These are phyloP conservation scores for Lacanobia oleracea DNA, from an alignment of 2,888 invertebrate species.

Conservation along the genomic window DNA sequence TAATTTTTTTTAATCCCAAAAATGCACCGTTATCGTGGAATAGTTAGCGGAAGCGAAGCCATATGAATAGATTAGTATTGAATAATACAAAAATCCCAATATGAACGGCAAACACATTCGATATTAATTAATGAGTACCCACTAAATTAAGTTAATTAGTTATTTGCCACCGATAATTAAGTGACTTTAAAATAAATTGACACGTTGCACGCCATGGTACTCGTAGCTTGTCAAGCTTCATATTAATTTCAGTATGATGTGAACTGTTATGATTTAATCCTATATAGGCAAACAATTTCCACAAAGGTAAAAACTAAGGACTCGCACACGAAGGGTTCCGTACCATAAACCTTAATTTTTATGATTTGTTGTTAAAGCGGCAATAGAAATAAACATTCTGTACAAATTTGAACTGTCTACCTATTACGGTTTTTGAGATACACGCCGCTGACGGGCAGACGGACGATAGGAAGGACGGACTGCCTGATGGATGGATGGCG, in stretches of 20 bases:
- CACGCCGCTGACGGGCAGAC: no score
- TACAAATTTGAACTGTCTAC: no score
- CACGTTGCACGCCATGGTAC: conserved; percentile 4
- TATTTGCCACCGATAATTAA: conserved; percentile 4
- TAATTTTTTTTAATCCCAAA: no score
- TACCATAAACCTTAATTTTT: no score
- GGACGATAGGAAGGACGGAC: no score
- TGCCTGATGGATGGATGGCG: no score
- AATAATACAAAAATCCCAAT: background rate
- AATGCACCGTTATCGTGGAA: no score
- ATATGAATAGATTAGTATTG: background rate
- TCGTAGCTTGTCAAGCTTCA: background rate
- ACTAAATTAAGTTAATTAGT: conserved; percentile 9
- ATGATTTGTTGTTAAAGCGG: no score
- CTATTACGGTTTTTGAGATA: no score
- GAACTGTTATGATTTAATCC: background rate
- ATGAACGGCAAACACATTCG: background rate
- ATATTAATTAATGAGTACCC: conserved; percentile 7
- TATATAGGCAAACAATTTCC: background rate
- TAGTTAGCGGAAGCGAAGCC: background rate
- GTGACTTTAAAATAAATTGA: conserved; percentile 34
- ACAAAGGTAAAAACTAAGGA: no score
- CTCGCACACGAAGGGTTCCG: no score
- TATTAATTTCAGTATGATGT: conserved; percentile 7
- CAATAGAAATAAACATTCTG: no score